Percentiles rank a stretch among this genome's conserved stretches.
Conservation (phyloP, 64 coral and sea anemone genomes). For the Exaiptasia diaphana region DNA sequence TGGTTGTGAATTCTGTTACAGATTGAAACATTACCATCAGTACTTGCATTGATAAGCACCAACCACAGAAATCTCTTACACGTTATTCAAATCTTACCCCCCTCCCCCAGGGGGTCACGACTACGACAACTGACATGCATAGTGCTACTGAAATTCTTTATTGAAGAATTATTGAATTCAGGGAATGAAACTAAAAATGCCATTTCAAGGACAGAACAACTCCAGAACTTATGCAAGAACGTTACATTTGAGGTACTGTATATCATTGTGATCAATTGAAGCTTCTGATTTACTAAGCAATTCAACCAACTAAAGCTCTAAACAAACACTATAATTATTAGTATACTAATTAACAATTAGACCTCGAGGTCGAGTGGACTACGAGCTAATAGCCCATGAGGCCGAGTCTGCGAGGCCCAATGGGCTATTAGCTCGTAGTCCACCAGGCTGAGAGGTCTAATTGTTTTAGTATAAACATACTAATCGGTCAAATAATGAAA, state of each 20-base stretch:
- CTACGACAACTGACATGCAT: slow-evolving; percentile 18
- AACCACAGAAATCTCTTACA: slow-evolving; percentile 57
- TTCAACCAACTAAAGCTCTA: no score
- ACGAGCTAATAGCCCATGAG: no score
- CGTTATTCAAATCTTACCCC: slow-evolving; percentile 54
- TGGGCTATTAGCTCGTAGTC: no score
- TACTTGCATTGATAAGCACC: slow-evolving; percentile 39
- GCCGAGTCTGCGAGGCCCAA: no score
- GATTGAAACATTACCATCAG: not conserved
- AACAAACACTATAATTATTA: no score
- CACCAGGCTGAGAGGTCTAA: no score
- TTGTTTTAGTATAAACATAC: no score
- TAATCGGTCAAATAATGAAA: no score
- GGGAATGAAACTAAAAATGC: not conserved
- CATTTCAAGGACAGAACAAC: not conserved
- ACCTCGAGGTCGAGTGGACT: no score
- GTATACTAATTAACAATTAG: no score
- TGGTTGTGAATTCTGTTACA: not conserved
- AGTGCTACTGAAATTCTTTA: slow-evolving; percentile 21
- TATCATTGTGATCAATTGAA: not conserved
- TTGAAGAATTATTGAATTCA: slow-evolving; percentile 53
- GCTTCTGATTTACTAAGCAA: not conserved
- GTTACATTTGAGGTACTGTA: not conserved
- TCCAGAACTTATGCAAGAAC: not conserved
- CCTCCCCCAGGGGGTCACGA: slow-evolving; percentile 43